Percentiles rank a stretch among this genome's conserved stretches.
Conservation (phyloP, 2,888 invertebrate species). For the Acleris holmiana region DNA sequence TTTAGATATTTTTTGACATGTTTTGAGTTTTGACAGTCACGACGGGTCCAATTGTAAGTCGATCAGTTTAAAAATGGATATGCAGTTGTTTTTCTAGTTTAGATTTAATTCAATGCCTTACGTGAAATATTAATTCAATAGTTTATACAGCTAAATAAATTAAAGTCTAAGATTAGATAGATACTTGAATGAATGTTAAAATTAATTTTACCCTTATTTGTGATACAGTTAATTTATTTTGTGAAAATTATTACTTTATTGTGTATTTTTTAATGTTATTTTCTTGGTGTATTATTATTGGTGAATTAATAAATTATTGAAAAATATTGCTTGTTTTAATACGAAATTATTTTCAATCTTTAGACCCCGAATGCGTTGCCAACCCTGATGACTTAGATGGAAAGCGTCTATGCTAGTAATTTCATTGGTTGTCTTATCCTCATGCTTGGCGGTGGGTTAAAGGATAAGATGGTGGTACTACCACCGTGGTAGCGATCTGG, state of each 20-base stretch:
- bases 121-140: background rate
- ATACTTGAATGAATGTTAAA: constrained; percentile 6
- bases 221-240: constrained; percentile 53
- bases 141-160: background rate
- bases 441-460: too few species aligned
- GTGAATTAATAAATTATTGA: constrained; percentile 75
- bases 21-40: background rate
- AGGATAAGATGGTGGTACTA: too few species aligned
- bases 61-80: background rate
- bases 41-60: constrained; percentile 16
- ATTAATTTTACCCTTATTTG: constrained; percentile 46
- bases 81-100: too few species aligned
- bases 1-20: constrained; percentile 2
- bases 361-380: too few species aligned
- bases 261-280: constrained; percentile 50
- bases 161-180: too few species aligned
- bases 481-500: too few species aligned
- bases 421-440: too few species aligned
- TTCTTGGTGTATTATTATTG: constrained; percentile 71
- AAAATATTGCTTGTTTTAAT: constrained; percentile 45
- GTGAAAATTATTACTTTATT: constrained; percentile 45
- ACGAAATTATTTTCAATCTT: too few species aligned
- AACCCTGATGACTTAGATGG: too few species aligned
- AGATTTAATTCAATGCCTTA: too few species aligned
- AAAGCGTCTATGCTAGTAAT: too few species aligned